A percentile compares a stretch with the other conserved stretches of the same genome.
phyloP scores from a whole-genome alignment of 2,888 invertebrate species.

The Tetanocera ferruginea region DNA sequence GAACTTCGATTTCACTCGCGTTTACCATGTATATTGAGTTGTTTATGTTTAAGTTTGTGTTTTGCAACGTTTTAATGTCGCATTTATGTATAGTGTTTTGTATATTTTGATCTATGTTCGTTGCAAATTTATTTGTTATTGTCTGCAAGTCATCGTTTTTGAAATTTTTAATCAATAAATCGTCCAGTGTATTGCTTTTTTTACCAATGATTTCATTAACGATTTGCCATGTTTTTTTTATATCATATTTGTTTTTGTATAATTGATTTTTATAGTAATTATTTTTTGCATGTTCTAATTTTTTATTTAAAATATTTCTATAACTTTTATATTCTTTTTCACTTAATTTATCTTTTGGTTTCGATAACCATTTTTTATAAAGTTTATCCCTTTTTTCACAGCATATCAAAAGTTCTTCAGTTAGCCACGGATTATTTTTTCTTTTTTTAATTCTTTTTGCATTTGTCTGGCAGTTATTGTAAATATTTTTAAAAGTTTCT shows the following conservation, averaged over 20 bases:
- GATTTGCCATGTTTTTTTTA: not conserved
- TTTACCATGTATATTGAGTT: not conserved
- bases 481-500: slow-evolving; percentile 10
- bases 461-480: not conserved
- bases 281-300: too few species aligned
- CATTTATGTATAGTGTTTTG: not conserved
- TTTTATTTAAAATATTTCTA: not conserved
- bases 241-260: not conserved
- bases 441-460: not conserved
- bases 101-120: not conserved
- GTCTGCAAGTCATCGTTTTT: not conserved
- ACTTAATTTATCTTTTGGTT: not conserved
- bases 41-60: too few species aligned
- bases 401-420: not conserved
- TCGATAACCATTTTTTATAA: not conserved
- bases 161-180: not conserved
- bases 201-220: not conserved
- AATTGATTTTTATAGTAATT: not conserved
- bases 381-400: too few species aligned
- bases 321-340: not conserved
- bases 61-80: too few species aligned
- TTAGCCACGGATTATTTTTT: not conserved
- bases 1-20: too few species aligned
- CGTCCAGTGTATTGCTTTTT: not conserved
- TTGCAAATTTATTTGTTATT: not conserved